Evolutionary conservation across 2,113 vertebrate genomes (phyloP).

Genomic region (Anseranas semipalmata): DNA sequence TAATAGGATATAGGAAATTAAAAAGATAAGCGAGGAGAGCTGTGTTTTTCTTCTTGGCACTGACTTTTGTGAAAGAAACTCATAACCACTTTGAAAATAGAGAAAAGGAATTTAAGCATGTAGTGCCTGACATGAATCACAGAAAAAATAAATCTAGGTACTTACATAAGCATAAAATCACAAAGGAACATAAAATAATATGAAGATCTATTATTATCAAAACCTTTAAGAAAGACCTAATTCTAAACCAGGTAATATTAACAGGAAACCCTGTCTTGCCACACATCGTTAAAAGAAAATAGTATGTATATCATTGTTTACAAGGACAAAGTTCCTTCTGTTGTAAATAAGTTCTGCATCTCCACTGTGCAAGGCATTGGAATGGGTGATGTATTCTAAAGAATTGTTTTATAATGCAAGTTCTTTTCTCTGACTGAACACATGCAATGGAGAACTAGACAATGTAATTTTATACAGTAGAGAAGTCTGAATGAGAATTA

Average conservation of each 20-base stretch:
- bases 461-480: background rate
- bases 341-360: background rate
- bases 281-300: background rate
- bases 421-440: background rate
- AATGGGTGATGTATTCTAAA: background rate
- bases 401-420: background rate
- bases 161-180: background rate
- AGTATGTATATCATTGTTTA: background rate
- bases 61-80: background rate
- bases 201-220: background rate
- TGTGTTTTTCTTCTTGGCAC: background rate
- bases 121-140: background rate
- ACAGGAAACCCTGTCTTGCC: background rate
- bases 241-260: background rate
- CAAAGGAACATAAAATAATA: background rate
- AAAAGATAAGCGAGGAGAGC: background rate
- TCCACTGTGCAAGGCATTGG: background rate
- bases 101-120: background rate
- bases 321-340: background rate
- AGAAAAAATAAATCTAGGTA: background rate
- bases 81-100: background rate
- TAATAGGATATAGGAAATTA: background rate
- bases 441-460: background rate
- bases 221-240: background rate
- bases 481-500: background rate